Percentiles rank a stretch among this genome's conserved stretches.
Conservation (phyloP, 2,888 invertebrate species). For the Nemoura dubitans region DNA sequence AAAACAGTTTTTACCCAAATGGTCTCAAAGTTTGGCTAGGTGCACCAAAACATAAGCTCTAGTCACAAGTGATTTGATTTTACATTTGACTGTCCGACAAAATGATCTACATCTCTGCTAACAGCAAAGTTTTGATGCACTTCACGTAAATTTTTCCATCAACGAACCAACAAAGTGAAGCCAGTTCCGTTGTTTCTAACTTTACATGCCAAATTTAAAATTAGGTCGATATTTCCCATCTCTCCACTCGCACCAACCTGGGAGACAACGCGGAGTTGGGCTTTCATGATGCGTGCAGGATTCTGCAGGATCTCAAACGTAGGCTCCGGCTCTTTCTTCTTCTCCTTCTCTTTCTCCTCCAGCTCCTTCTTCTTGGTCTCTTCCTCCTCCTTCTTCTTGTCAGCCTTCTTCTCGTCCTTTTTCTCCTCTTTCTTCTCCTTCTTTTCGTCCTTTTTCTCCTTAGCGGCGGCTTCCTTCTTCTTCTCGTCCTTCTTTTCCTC, state of each 20-base stretch:
- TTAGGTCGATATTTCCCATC: too few species aligned
- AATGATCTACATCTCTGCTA: too few species aligned
- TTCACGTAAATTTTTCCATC: too few species aligned
- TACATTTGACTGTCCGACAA: too few species aligned
- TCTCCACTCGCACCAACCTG: neutral
- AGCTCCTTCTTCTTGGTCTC: constrained; percentile 62
- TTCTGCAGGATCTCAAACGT: constrained; percentile 91
- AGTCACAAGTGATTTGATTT: too few species aligned
- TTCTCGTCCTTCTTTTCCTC: constrained; percentile 60
- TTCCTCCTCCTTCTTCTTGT: constrained; percentile 60
- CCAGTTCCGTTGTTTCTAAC: too few species aligned
- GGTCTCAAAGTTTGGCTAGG: too few species aligned
- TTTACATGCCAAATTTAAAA: too few species aligned
- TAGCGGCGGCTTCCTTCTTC: constrained; percentile 65
- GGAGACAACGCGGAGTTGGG: constrained; percentile 67
- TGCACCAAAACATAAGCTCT: too few species aligned
- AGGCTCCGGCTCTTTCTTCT: constrained; percentile 86
- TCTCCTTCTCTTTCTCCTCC: constrained; percentile 64
- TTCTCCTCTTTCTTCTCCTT: constrained; percentile 60
- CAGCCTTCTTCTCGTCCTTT: constrained; percentile 58
- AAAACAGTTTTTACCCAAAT: too few species aligned
- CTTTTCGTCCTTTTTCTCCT: constrained; percentile 59
- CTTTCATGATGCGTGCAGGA: constrained; percentile 93
- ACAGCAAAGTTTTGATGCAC: too few species aligned
- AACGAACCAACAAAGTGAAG: too few species aligned